Percentiles rank a stretch among this genome's conserved stretches.
Evolutionary conservation across 2,797 vertebrate genomes (phyloP).

Genomic region (Tokudaia tokunoshimensis): DNA sequence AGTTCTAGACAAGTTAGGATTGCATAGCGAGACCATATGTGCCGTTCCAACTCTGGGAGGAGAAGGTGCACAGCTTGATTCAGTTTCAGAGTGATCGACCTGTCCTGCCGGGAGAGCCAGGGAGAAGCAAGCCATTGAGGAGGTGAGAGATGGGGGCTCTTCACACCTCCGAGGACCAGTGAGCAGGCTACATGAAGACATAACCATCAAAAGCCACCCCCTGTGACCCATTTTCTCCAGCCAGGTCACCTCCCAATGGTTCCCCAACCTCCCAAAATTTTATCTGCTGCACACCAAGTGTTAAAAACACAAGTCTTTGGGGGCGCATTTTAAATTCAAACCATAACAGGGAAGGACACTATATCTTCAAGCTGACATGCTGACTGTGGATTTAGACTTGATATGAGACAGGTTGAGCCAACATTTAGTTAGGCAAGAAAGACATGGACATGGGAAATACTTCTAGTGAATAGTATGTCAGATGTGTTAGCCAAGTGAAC

Average conservation of each 20-base stretch:
- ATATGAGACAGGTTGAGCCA: not conserved
- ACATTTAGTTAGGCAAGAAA: not conserved
- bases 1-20: not conserved
- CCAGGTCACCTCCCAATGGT: not conserved
- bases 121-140: not conserved
- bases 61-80: not conserved
- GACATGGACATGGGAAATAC: not conserved
- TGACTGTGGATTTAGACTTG: not conserved
- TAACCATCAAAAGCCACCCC: not conserved
- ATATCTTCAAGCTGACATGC: not conserved
- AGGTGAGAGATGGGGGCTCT: not conserved
- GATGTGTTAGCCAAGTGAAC: not conserved
- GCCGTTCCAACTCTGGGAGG: no score
- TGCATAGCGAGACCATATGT: not conserved
- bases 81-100: not conserved
- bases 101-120: not conserved
- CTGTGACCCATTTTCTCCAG: not conserved
- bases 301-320: not conserved
- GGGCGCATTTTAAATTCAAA: not conserved
- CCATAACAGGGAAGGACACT: not conserved
- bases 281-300: not conserved
- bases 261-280: not conserved
- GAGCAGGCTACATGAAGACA: not conserved
- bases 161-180: not conserved
- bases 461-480: not conserved